A percentile compares a stretch with the other conserved stretches of the same genome.
These are phyloP conservation scores for Cosmopolites sordidus DNA, from an alignment of 2,888 invertebrate species.

Conservation along the genomic window DNA sequence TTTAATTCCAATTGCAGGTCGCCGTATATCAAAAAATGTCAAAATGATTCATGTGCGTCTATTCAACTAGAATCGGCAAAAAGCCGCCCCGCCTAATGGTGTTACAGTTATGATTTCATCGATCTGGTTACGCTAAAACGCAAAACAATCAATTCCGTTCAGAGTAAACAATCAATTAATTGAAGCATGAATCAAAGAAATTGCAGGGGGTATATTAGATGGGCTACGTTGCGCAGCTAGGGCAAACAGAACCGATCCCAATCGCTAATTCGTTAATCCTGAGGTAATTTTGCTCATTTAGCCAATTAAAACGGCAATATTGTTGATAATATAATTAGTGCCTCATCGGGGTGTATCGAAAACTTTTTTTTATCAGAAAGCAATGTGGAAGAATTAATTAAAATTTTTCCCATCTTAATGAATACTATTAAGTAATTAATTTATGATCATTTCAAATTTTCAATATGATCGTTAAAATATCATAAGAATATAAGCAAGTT, in stretches of 20 bases:
- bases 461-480: too few species aligned
- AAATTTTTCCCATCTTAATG: too few species aligned
- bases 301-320: slow-evolving; percentile 1
- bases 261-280: slow-evolving; percentile 7
- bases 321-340: background rate
- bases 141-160: slow-evolving; percentile 36
- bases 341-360: too few species aligned
- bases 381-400: too few species aligned
- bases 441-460: too few species aligned
- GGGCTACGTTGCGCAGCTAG: slow-evolving; percentile 6
- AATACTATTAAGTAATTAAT: too few species aligned
- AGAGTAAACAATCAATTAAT: slow-evolving; percentile 16
- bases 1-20: too few species aligned
- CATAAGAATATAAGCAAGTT: too few species aligned
- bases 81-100: background rate
- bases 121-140: background rate
- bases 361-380: too few species aligned
- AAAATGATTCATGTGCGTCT: too few species aligned
- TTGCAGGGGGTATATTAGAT: slow-evolving; percentile 24
- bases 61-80: too few species aligned
- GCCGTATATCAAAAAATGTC: too few species aligned
- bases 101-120: slow-evolving; percentile 1
- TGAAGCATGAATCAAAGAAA: slow-evolving; percentile 21
- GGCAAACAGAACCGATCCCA: background rate
- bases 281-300: slow-evolving; percentile 4